Base-by-base conservation (phyloP, 2,797 vertebrate species). In the Sphenodon punctatus region DNA sequence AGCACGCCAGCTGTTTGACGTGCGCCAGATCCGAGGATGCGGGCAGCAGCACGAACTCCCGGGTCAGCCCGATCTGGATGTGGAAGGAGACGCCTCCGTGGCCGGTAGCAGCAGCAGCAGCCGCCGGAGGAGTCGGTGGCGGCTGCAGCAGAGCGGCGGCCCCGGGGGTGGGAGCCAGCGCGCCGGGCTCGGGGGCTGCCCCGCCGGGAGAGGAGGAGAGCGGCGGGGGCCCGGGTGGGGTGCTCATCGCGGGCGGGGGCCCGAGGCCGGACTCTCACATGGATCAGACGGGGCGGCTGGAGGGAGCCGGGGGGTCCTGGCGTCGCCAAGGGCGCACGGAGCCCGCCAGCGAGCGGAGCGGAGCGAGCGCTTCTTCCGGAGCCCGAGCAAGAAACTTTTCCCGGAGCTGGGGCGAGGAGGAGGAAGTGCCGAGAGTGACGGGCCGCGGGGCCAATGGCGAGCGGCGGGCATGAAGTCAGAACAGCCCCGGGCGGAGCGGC, bases 1-100 rank as follows among this genome's bases (percentile, higher is more conserved):
- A 98, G 89, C 97, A 98, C 88, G 97, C 97, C 4, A 98, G 95
- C 76, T 98, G 97, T 80, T 98, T 98, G 75, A 98, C 96, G 17
- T 97, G 97, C 60, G 97, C 97, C 92, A 98, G 82, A 91, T 98
- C 97, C 2, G 97, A 96, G 19, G 93, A 92, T 27, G 95, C 94
- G 4, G 97, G 97, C 89, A 98, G 87, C 86, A 98, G 88, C 75
- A 98, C 97, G 8, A 97, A 97, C 84, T 98, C 97, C 60, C 97
- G 95, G 61, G 97, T 97, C 88, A 98, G 93, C 22, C 97, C 97
- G 34, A 98, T 97, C 95, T 98, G 97, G 93, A 98, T 97, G 92
- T 97, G 97, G 95, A 98, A 98, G 82, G 97, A 98, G 69, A 98
- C 95, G 38, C 97, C 97, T 5, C 75, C 71, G 71, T 85, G 71